phyloP scores from a whole-genome alignment of 2,888 invertebrate species.

The Teleiodes luculella region DNA sequence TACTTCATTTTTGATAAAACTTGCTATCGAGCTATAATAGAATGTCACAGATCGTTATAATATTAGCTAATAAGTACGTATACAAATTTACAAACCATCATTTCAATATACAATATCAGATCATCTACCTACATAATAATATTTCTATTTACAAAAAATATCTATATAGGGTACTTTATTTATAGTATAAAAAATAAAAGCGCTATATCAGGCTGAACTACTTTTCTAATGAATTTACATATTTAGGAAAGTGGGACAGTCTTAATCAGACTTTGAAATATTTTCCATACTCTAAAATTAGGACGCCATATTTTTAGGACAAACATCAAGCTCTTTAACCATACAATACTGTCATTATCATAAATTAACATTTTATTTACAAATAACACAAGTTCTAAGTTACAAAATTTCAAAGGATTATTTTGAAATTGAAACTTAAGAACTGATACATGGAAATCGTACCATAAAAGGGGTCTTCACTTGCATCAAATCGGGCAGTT shows the following conservation, averaged over 20 bases:
- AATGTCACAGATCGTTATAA: neutral
- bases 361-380: conserved; percentile 63
- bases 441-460: too few relatives aligned
- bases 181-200: neutral
- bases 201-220: neutral
- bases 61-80: neutral
- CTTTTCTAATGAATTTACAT: neutral
- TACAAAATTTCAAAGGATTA: conserved; percentile 38
- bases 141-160: conserved; percentile 12
- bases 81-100: conserved; percentile 5
- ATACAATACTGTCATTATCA: conserved; percentile 66
- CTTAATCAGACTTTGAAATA: neutral
- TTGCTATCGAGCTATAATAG: neutral
- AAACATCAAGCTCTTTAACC: conserved; percentile 36
- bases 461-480: too few relatives aligned
- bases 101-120: conserved; percentile 1
- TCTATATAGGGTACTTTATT: neutral
- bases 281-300: neutral
- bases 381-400: conserved; percentile 44
- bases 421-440: conserved; percentile 45
- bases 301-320: conserved; percentile 31
- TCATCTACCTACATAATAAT: conserved; percentile 13
- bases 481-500: too few relatives aligned
- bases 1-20: too few relatives aligned
- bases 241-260: neutral